Percentiles rank a stretch among this genome's conserved stretches.
These are phyloP conservation scores for Uloborus plumipes DNA, from an alignment of 2,888 invertebrate genomes.

Conservation along the genomic window DNA sequence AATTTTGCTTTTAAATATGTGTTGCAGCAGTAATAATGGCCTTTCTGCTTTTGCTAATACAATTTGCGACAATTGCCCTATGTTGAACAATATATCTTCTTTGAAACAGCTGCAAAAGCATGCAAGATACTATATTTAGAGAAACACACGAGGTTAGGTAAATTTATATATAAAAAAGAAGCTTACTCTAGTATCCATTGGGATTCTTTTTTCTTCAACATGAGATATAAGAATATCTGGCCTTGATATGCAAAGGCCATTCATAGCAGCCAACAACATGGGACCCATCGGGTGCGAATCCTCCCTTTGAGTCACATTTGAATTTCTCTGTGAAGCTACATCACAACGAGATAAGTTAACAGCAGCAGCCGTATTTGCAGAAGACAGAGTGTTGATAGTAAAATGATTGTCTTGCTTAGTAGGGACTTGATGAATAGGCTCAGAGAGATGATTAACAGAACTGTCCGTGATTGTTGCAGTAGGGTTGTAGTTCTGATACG, in stretches of 20 bases:
- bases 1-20: too few relatives aligned
- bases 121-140: too few relatives aligned
- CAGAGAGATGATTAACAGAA: neutral
- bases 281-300: slow-evolving; percentile 68
- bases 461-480: neutral
- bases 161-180: neutral
- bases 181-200: slow-evolving; percentile 71
- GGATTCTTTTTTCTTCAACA: slow-evolving; percentile 67
- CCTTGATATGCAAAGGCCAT: slow-evolving; percentile 71
- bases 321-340: neutral
- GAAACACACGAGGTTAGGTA: too few relatives aligned
- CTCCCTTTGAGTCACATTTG: slow-evolving; percentile 1
- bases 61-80: too few relatives aligned
- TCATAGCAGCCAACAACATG: slow-evolving; percentile 72
- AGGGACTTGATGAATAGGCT: neutral
- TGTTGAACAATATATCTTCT: too few relatives aligned
- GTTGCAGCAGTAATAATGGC: too few relatives aligned
- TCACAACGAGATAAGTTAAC: neutral
- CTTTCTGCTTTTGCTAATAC: too few relatives aligned
- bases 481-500: slow-evolving; percentile 40
- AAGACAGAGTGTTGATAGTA: neutral
- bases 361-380: neutral
- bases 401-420: neutral
- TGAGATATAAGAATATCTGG: slow-evolving; percentile 69
- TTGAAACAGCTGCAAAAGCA: too few relatives aligned